A percentile compares a stretch with the other conserved stretches of the same genome.
Conservation (phyloP, 2,113 vertebrate genomes). For the Ceyx melanurus region DNA sequence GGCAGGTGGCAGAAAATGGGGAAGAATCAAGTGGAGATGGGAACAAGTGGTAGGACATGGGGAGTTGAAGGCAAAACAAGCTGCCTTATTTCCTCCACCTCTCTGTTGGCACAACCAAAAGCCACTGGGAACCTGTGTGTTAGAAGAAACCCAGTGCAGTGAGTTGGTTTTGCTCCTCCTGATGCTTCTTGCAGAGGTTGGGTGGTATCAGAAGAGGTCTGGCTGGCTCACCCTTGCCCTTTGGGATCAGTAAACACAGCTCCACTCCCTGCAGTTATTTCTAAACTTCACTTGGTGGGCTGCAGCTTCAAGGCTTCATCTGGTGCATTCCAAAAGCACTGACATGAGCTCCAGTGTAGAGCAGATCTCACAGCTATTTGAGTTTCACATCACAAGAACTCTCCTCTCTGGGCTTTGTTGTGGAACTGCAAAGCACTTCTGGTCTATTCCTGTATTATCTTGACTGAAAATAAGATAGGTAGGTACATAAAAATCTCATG, state of each 20-base stretch:
- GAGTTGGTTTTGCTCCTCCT: not conserved
- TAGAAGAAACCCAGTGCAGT: not conserved
- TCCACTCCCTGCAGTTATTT: not conserved
- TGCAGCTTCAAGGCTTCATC: not conserved
- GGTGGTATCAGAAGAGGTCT: not conserved
- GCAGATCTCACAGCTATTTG: not conserved
- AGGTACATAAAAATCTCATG: not conserved
- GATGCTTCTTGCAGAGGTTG: not conserved
- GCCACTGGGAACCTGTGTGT: not conserved
- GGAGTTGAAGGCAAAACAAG: constrained; percentile 1
- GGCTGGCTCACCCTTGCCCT: not conserved
- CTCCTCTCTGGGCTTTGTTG: not conserved
- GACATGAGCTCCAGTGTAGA: not conserved
- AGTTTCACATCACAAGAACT: not conserved
- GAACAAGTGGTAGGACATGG: not conserved
- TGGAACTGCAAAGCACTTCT: not conserved
- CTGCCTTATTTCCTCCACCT: not conserved
- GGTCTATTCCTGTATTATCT: not conserved
- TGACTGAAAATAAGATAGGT: not conserved
- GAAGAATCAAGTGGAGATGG: not conserved
- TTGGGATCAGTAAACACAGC: not conserved
- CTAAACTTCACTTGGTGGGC: not conserved
- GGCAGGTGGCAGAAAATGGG: not conserved
- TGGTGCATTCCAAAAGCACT: not conserved
- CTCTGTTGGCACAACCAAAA: not conserved